Conservation (phyloP, 2,888 invertebrate genomes). For the Bellardia pandia region DNA sequence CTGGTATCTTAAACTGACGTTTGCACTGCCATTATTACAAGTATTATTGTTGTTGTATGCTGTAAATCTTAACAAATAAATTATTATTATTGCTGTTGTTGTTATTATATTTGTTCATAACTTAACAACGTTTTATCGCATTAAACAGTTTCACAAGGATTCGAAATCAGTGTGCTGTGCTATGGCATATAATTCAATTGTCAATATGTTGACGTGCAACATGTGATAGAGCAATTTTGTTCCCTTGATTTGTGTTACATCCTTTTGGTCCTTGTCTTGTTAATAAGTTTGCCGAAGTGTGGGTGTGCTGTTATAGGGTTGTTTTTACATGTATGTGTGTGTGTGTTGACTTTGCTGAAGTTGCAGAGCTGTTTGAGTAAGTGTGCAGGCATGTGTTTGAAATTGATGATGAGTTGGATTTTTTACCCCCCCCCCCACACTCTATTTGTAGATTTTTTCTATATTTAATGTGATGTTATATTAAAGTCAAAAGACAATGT, state of each 20-base stretch:
- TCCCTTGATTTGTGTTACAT: constrained; percentile 30
- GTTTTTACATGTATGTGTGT: neutral
- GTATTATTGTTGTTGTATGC: neutral
- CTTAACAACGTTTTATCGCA: constrained; percentile 62
- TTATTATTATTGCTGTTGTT: constrained; percentile 42
- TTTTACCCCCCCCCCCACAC: neutral
- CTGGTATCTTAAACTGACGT: neutral
- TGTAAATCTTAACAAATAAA: constrained; percentile 63
- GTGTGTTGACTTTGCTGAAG: constrained; percentile 56
- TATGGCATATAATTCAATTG: constrained; percentile 74
- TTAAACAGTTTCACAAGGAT: constrained; percentile 66
- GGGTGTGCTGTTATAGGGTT: neutral
- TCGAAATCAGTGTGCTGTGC: constrained; percentile 55
- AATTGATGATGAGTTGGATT: constrained; percentile 47
- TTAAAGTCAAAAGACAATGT: constrained; percentile 69
- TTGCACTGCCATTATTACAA: neutral
- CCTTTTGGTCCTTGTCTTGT: constrained; percentile 49
- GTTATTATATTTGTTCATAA: constrained; percentile 12
- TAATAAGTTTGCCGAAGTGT: neutral
- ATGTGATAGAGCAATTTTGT: constrained; percentile 69
- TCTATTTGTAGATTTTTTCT: constrained; percentile 15
- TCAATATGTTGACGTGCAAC: constrained; percentile 75
- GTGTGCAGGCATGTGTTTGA: constrained; percentile 20
- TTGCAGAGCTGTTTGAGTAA: neutral
- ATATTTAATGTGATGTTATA: constrained; percentile 58